Evolutionary conservation across 1,140 invertebrate species (phyloP), one percentile per base, ranked within the genome.

Genomic region (Hyposmocoma kahamanoa): DNA sequence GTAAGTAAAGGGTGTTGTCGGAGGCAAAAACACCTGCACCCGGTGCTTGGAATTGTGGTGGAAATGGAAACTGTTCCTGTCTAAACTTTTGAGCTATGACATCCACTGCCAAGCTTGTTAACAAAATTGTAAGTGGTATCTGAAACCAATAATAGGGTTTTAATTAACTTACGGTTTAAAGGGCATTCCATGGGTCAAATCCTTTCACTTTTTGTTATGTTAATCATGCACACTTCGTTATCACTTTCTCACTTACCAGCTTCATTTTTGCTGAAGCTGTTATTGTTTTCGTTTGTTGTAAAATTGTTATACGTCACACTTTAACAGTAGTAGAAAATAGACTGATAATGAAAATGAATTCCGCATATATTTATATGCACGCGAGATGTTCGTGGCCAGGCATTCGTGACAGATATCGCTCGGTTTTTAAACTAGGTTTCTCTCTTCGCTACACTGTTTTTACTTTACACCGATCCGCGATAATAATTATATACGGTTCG

Each of bases 331-430:
- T 68, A 66, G 64, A 77, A 72, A 81, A 69, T 70, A 66, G 44
- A 85, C 78, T 85, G 69, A 72, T 75, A 82, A 82, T 83, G 82
- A 85, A 84, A 85, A 72, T 77, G 78, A 84, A 85, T 84, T 79
- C 80, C 77, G 73, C 72, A 81, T 83, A 82, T 62, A 83, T 83
- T 83, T 85, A 85, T 85, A 84, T 57, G 64, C 79, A 84, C 78
- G 82, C 76, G 61, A 75, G 32, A 47, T 56, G 21, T 26, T 47
- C 50, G 67, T 74, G 63, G 59, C 56, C 74, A 82, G 72, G 76
- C 76, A 85, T 79, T 83, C 78, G 82, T 85, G 82, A 85, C 79
- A 79, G 58, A 79, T 72, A 73, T 75, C 65, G 66, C 54, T 71
- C 48, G 47, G 53, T 56, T 56, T 26, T 53, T 47, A 57, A 66